Evolutionary conservation across 2,888 invertebrate species (phyloP).

Genomic region (Nezara viridula): DNA sequence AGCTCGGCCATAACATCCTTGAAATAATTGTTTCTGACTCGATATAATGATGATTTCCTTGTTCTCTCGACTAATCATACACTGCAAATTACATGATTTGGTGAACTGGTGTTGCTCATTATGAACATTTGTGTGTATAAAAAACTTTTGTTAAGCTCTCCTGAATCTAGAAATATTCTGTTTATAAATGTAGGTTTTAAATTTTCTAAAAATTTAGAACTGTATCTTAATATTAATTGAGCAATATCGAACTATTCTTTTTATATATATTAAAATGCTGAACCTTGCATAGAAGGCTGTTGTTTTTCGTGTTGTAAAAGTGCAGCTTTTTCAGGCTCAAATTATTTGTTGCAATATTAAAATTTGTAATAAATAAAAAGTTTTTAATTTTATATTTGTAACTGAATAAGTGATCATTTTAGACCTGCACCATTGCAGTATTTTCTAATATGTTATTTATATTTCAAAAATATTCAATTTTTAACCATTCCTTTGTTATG

Average conservation of each 20-base stretch:
- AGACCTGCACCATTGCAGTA: conserved; percentile 33
- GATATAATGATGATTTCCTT: background rate
- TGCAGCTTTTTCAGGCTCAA: background rate
- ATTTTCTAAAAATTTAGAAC: background rate
- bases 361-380: background rate
- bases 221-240: background rate
- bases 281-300: background rate
- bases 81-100: background rate
- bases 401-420: background rate
- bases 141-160: background rate
- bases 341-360: background rate
- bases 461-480: background rate
- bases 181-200: background rate
- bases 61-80: background rate
- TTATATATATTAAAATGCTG: background rate
- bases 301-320: background rate
- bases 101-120: background rate
- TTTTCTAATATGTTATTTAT: conserved; percentile 15
- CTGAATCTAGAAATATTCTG: background rate
- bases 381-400: conserved; percentile 24
- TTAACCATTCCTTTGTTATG: background rate
- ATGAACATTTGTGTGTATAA: background rate
- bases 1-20: background rate
- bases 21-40: background rate
- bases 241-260: conserved; percentile 26